Base-by-base conservation (phyloP, 2,888 invertebrate species). In the Leptinotarsa tumamoca region DNA sequence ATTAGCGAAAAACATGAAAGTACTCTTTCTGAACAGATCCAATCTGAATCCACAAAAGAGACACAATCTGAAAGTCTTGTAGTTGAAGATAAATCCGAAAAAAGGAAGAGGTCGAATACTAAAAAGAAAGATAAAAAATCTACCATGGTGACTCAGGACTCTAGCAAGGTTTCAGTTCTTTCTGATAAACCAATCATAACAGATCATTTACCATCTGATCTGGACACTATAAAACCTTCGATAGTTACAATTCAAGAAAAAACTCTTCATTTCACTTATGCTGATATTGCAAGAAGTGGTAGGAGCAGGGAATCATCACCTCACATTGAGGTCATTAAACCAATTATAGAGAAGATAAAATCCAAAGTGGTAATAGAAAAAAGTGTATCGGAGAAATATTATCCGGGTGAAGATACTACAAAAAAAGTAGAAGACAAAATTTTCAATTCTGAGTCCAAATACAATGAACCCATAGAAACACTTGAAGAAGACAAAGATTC, bases 281-380 rank as follows among this genome's bases (percentile, higher is more conserved):
- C 84, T 49, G 82, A 83, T 50, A 78, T 83, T 33, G 73, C 77
- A 50, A 78, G 79, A 67, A 81, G 80, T 50, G 82, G 83, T 63
- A 79, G 82, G 67, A 84, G 82, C 67, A 77, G 83, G 74, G 80
- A 80, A 56, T 79, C 82, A 21, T 83, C 83, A 43, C 83, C 83
- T 15, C 75, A 78, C 66, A 73, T 75, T 14, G n/a, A 50, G 15
- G 27, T 66, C 15, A n/a, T 67, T 4, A 71, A 71, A 52, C 66
- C 67, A 17, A 18, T 33, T 43, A 10, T 56, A 50, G 61, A 68
- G 23, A 74, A 54, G 50, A 52, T 66, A 18, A 50, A 50, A 51
- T 17, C 27, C 18, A 58, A 68, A 10, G 43, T 43, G 49, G 50
- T 14, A 18, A 52, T 49, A 71, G 67, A 49, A 13, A 58, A 21